Evolutionary conservation across 2,888 invertebrate species (phyloP), one percentile per base, ranked within the genome.

Genomic region (Gibbula magus): DNA sequence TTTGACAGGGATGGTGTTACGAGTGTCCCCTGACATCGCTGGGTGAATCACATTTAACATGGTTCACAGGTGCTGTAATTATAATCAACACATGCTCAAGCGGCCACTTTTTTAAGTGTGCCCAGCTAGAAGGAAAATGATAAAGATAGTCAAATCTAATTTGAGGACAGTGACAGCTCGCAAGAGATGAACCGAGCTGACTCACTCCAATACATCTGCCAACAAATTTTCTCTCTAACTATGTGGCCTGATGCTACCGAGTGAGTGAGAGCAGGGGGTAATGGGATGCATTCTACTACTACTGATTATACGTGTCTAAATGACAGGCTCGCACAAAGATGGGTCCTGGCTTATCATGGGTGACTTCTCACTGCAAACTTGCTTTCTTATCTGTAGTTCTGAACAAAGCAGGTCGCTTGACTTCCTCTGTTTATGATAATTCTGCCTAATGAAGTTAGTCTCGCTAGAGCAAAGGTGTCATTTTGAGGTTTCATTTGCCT

Each of bases 201-300:
- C 75, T 75, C 75, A 75, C 32, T 29, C 53, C 18, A 32, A 35
- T 75, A 75, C 75, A 75, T 75, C 75, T 75, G 75, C 54, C 54
- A 25, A 53, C 52, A n/a, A 32, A 75, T 75, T 67, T 75, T 75
- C 53, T 54, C 70, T 35, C 35, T 35, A 20, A 39, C 32, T 70
- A 45, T 70, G 61, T 61, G 29, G 61, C 61, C 29, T 18, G 45
- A 5, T 45, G 4, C 45, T 45, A 10, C 10, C 1, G 13, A 45
- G 45, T 45, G 4, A 5, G 10, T 10, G 4, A 13, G 45, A 45
- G 45, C 45, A 45, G 25, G 61, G 61, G 61, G 61, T 29, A 25
- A 61, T 29, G 61, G 29, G 61, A 29, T 25, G 61, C 29, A 29
- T 61, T 61, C 29, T 61, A 29, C 25, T 4, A 29, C 61, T 61